Base-by-base conservation (phyloP, 2,113 vertebrate genomes). In the Hippocampus zosterae region DNA sequence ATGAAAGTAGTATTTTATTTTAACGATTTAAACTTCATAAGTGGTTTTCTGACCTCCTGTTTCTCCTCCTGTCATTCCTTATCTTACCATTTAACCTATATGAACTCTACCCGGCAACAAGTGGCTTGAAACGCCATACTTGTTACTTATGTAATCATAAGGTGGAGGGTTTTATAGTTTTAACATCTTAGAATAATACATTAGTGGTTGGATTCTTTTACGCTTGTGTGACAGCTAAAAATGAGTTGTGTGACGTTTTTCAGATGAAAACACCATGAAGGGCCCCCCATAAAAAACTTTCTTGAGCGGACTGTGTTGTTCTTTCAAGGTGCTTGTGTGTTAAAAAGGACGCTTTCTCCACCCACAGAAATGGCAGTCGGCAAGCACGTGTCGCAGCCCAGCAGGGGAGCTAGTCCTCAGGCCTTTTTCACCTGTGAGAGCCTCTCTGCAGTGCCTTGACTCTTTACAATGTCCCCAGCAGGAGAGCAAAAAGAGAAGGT, bases 331-430 rank as follows among this genome's bases (percentile, higher is more conserved):
- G 55, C 25, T 10, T 57, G n/a, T 56, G n/a, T 27, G 19, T 11
- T 57, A 77, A 52, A 64, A 41, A 69, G 12, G n/a, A 73, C 55
- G 61, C 50, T 25, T 53, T 67, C 67, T 73, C 72, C 72, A 52
- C 69, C 48, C 62, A 70, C 70, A 78, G 81, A 78, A 77, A 81
- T 74, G 71, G 19, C 65, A 75, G 64, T 48, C 67, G 72, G 55
- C 57, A 80, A 71, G 75, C 75, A 70, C 74, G 69, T 85, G 81
- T 78, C 48, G 8, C 13, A 0, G 66, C 74, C 62, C 80, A 60
- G 80, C 75, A 64, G 81, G 84, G 59, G 63, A 81, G 74, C 72
- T 72, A 15, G 65, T 89, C 91, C 90, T 81, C 67, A 66, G 87
- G 90, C 80, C 10, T 8, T 37, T 70, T 64, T 82, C 69, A 89